Evolutionary conservation across 2,888 invertebrate species (phyloP), one percentile per base, ranked within the genome.

Genomic region (Syrista parreyssii): DNA sequence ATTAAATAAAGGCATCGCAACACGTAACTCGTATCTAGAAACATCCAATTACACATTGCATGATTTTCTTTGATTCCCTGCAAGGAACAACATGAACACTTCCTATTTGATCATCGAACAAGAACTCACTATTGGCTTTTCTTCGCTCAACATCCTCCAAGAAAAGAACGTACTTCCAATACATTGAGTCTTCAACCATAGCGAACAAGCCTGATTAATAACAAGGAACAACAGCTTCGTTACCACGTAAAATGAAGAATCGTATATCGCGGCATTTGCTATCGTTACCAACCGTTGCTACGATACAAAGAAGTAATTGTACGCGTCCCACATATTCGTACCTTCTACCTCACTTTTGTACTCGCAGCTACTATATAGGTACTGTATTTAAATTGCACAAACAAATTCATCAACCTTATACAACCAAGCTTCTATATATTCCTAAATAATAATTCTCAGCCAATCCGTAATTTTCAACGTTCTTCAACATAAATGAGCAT

Each of bases 41-140:
- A 31, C 3, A 11, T n/a, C n/a, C 71, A 0, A 32, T 15, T 11
- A 1, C 4, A 0, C 0, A 1, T n/a, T 15, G 71, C 6, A n/a
- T n/a, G 30, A n/a, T 31, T 71, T 9, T 31, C 6, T n/a, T 12
- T n/a, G 12, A 12, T 71, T 11, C 71, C 32, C n/a, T 30, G 6
- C 11, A 32, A 30, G 15, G 0, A 31, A n/a, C 71, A 71, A 71
- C 6, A 4, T 11, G n/a, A 71, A 71, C 23, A 12, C 71, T 32
- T 71, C 32, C 32, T 71, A 71, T 15, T n/a, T 9, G 32, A 71
- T 31, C 71, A 15, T 31, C 32, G n/a, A 30, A 12, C 31, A 71
- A 12, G 9, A 30, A 71, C 71, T 71, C n/a, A 71, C 71, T 71
- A 32, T 31, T 32, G 9, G 30, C 32, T 71, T 15, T 71, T n/a